Evolutionary conservation across 2,113 vertebrate species (phyloP), one percentile per base, ranked within the genome.

Genomic region (Cephalophus harveyi): DNA sequence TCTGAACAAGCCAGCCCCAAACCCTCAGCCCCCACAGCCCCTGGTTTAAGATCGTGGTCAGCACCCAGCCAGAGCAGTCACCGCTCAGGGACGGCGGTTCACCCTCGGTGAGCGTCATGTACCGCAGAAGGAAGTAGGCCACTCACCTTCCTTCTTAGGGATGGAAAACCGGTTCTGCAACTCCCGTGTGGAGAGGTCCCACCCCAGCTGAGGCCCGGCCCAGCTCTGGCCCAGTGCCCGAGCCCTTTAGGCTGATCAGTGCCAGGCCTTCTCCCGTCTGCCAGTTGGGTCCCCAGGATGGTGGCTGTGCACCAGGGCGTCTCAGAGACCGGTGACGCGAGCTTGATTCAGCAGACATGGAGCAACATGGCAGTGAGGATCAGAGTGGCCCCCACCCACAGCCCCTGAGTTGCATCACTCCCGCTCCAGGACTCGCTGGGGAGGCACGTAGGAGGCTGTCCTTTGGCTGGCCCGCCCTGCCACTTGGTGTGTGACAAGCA

Each of bases 111-210:
- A 17, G 28, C 43, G 5, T 48, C 55, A 5, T 0, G 0, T n/a
- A 25, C 62, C 64, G 1, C 36, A 27, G 43, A 84, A 64, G 84
- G 94, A 90, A 78, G 50, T 54, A 62, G 90, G 83, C 78, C 76
- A 23, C 6, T 28, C 52, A 14, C 50, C 64, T 85, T 86, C 33
- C 27, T 89, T 28, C 89, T 92, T 33, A 0, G n/a, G 84, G 46
- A 28, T 40, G 40, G 78, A 62, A 87, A 97, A 89, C 84, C 19
- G 28, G 83, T 87, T 96, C 71, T 40, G 52, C 55, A 27, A 2
- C 85, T 54, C 16, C 21, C 2, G 0, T 4, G 9, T 59, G 54
- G 81, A 89, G 48, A 78, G 9, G 36, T 59, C 50, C 50, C 55
- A 43, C 28, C 84, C 83, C 11, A 52, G 62, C 83, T 5, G 54